A percentile compares a stretch with the other conserved stretches of the same genome.
phyloP scores from a whole-genome alignment of 2,797 vertebrate genomes.

The Syngnathus rostellatus region DNA sequence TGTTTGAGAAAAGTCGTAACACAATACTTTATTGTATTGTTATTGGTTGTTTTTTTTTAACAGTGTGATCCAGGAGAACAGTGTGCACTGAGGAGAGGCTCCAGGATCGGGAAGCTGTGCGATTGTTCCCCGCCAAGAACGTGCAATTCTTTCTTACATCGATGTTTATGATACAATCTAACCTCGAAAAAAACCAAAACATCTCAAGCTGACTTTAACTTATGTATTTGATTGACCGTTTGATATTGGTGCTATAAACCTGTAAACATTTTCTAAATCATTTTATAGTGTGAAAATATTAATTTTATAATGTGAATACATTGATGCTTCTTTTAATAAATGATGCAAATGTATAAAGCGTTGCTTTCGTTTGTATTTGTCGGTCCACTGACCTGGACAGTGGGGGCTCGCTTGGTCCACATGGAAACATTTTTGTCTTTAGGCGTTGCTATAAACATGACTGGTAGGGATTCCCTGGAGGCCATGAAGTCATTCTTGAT shows the following conservation, averaged over 20 bases:
- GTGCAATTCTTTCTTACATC: constrained; percentile 68
- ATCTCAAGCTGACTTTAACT: not conserved
- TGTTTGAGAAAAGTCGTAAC: not conserved
- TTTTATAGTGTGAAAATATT: constrained; percentile 3
- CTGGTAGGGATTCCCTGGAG: constrained; percentile 74
- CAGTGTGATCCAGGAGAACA: constrained; percentile 65
- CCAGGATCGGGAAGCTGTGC: constrained; percentile 71
- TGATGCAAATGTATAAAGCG: not conserved
- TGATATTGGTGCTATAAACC: not conserved
- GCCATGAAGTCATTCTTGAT: constrained; percentile 84
- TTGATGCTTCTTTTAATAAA: constrained; percentile 4
- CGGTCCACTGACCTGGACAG: constrained; percentile 73
- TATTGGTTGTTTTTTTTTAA: not conserved
- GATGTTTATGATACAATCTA: constrained; percentile 61
- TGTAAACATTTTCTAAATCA: not conserved
- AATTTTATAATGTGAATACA: not conserved
- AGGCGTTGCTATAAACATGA: constrained; percentile 90
- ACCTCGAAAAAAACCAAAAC: not conserved
- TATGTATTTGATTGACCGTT: not conserved
- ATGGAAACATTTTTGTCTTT: constrained; percentile 79
- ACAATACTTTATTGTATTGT: not conserved
- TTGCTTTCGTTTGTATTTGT: not conserved
- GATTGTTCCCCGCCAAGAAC: constrained; percentile 65
- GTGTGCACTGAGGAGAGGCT: constrained; percentile 68
- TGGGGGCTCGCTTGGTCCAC: constrained; percentile 83